These are phyloP conservation scores for Dipodomys spectabilis DNA, from an alignment of 2,113 vertebrate species.

Conservation along the genomic window DNA sequence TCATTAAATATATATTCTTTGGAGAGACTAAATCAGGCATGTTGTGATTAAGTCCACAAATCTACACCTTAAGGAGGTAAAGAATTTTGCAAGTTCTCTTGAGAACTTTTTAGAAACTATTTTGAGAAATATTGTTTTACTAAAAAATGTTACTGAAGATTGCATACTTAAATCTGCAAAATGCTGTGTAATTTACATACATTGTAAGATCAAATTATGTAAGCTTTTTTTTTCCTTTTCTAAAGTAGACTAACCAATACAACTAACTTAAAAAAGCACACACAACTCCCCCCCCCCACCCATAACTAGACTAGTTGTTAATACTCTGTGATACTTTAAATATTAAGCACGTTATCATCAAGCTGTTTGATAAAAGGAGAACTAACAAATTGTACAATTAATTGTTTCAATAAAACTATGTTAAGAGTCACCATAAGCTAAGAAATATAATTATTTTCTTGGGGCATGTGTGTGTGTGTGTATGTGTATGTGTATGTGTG, in stretches of 20 bases:
- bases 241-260: neutral
- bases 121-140: neutral
- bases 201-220: neutral
- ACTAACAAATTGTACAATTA: neutral
- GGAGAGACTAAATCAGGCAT: neutral
- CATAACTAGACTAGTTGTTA: neutral
- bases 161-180: neutral
- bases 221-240: neutral
- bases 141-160: no score
- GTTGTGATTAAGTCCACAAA: neutral
- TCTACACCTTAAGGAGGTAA: neutral
- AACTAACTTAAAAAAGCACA: neutral
- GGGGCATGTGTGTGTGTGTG: neutral
- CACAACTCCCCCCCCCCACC: accelerated
- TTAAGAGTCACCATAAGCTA: neutral
- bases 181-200: neutral
- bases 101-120: neutral
- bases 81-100: constrained; percentile 3
- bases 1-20: neutral
- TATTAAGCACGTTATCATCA: neutral
- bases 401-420: neutral
- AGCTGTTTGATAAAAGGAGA: neutral
- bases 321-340: neutral
- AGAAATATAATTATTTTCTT: neutral
- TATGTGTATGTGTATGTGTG: neutral